Evolutionary conservation across 1,140 invertebrate species (phyloP).

Genomic region (Solen grandis): DNA sequence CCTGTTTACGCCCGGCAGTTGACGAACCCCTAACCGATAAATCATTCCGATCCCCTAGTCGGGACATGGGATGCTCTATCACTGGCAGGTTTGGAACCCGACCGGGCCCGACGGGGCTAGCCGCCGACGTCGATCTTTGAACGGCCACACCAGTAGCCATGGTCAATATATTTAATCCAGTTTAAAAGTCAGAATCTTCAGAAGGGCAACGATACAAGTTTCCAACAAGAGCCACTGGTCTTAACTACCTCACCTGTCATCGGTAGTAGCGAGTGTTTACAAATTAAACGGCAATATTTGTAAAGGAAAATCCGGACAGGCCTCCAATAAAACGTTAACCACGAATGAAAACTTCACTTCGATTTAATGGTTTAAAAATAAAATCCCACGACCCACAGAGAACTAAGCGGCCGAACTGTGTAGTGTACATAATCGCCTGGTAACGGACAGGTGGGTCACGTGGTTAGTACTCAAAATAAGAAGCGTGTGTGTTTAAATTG

Average conservation of each 20-base stretch:
- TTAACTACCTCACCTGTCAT: neutral
- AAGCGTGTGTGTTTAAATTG: too few species aligned
- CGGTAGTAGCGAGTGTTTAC: neutral
- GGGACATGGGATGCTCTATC: conserved; percentile 54
- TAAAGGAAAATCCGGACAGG: too few species aligned
- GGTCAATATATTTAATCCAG: neutral
- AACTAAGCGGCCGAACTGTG: neutral
- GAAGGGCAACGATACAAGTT: too few species aligned
- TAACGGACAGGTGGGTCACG: neutral
- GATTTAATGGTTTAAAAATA: neutral
- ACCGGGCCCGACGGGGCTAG: conserved; percentile 23
- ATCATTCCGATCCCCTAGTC: conserved; percentile 45
- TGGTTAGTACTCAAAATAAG: too few species aligned
- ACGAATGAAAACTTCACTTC: neutral
- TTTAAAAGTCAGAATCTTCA: neutral
- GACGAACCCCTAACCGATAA: conserved; percentile 37
- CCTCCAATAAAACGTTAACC: too few species aligned
- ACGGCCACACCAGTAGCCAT: conserved; percentile 6
- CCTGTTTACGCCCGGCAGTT: conserved; percentile 10
- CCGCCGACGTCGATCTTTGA: conserved; percentile 10
- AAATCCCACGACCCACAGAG: neutral
- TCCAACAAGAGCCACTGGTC: too few species aligned
- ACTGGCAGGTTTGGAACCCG: conserved; percentile 44
- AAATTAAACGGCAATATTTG: too few species aligned
- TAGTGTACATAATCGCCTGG: neutral